Base-by-base conservation (phyloP, 2,797 vertebrate genomes). In the Pelochelys cantorii region DNA sequence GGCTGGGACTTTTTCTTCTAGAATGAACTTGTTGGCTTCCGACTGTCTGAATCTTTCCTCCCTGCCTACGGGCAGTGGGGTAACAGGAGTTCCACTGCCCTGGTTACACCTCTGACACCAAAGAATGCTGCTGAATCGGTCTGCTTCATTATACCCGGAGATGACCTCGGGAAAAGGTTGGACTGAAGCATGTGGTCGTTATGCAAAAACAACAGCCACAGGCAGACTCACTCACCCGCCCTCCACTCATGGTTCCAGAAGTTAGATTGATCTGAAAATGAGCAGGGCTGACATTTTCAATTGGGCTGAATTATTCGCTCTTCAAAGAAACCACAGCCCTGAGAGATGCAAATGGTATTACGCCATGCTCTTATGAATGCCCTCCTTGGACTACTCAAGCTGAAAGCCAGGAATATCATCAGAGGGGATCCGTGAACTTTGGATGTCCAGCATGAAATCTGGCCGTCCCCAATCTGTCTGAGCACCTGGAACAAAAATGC, bases 351-450 rank as follows among this genome's bases (percentile, higher is more conserved):
- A 29, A 78, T 52, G 11, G 10, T 52, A 2, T 3, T 14, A 22
- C 25, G 56, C 29, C 79, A 85, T 84, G 1, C 1, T 84, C 60
- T 85, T 15, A 77, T 68, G 55, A 68, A 84, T 68, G 11, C 42
- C 68, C n/a, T 20, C 37, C 55, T 85, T n/a, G 85, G 48, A 65
- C 74, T 20, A 7, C 34, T 82, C 42, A 68, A 42, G 42, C 22
- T 42, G 25, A 82, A 84, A 90, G 79, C n/a, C 89, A 25, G 42
- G 83, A 4, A 42, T 93, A 79, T 90, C 85, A 68, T 90, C 85
- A 68, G 88, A 86, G n/a, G 17, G 68, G 52, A 77, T 29, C 5
- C 14, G 53, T 52, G 31, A 17, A 11, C 90, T 86, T 65, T 37
- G 17, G 68, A 11, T 17, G 14, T 42, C 34, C 37, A 14, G 34